Conservation (phyloP, 1,140 invertebrate genomes). For the Phthorimaea operculella region DNA sequence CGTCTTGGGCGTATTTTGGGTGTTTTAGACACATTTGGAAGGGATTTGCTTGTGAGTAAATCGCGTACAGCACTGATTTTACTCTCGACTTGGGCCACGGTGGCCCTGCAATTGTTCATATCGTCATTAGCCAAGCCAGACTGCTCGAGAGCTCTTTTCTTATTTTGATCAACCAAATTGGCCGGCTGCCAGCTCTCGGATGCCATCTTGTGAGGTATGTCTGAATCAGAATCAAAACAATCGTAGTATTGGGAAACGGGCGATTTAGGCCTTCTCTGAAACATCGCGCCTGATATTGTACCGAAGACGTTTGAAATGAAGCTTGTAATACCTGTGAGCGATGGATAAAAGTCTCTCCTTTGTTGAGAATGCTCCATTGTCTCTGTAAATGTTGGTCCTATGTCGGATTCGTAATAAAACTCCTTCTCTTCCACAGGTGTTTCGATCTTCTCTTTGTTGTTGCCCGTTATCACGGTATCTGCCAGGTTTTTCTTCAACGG, state of each 20-base stretch:
- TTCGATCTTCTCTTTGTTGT: constrained; percentile 20
- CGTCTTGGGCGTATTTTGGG: constrained; percentile 13
- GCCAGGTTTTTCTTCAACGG: constrained; percentile 50
- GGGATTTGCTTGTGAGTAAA: constrained; percentile 24
- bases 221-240: constrained; percentile 27
- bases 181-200: constrained; percentile 26
- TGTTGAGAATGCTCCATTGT: constrained; percentile 7
- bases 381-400: background rate
- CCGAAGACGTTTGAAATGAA: constrained; percentile 44
- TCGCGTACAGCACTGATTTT: constrained; percentile 36
- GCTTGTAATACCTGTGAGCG: constrained; percentile 29
- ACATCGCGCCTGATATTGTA: constrained; percentile 35
- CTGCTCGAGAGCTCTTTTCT: constrained; percentile 17
- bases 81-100: constrained; percentile 34
- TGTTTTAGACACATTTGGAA: constrained; percentile 11
- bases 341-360: constrained; percentile 20
- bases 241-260: constrained; percentile 34
- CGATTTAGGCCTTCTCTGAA: constrained; percentile 29
- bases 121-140: constrained; percentile 9
- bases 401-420: background rate
- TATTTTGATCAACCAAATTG: constrained; percentile 47
- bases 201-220: constrained; percentile 24
- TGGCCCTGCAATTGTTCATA: constrained; percentile 24
- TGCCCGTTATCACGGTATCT: constrained; percentile 35
- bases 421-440: constrained; percentile 14